Evolutionary conservation across 2,113 vertebrate species (phyloP).

Genomic region (Saimiri boliviensis): DNA sequence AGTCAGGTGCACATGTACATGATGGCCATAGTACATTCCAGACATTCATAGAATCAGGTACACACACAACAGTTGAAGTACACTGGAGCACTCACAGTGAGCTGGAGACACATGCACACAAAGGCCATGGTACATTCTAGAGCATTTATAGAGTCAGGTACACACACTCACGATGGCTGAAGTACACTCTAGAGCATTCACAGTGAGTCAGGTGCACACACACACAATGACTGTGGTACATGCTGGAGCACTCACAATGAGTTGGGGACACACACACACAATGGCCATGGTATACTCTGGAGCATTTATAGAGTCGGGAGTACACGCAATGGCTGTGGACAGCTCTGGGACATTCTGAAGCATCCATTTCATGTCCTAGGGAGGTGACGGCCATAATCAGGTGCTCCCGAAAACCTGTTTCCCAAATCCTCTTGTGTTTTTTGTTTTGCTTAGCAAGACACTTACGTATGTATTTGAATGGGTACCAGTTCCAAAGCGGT

Average conservation of each 20-base stretch:
- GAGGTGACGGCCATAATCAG: neutral
- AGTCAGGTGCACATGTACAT: neutral
- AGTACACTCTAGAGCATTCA: neutral
- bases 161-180: neutral
- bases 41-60: neutral
- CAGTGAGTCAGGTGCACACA: neutral
- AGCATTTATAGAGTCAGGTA: neutral
- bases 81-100: no score
- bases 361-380: neutral
- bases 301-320: neutral
- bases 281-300: neutral
- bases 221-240: neutral
- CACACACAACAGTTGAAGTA: fast-evolving
- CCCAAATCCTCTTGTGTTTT: no score
- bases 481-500: neutral
- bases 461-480: no score
- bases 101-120: no score
- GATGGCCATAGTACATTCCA: fast-evolving
- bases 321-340: neutral
- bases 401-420: neutral
- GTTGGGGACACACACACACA: neutral
- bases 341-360: neutral
- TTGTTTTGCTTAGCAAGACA: neutral
- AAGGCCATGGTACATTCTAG: fast-evolving
- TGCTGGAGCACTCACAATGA: neutral